Evolutionary conservation across 2,113 vertebrate genomes (phyloP), one percentile per base, ranked within the genome.

Genomic region (Pseudorhombus dupliciocellatus): DNA sequence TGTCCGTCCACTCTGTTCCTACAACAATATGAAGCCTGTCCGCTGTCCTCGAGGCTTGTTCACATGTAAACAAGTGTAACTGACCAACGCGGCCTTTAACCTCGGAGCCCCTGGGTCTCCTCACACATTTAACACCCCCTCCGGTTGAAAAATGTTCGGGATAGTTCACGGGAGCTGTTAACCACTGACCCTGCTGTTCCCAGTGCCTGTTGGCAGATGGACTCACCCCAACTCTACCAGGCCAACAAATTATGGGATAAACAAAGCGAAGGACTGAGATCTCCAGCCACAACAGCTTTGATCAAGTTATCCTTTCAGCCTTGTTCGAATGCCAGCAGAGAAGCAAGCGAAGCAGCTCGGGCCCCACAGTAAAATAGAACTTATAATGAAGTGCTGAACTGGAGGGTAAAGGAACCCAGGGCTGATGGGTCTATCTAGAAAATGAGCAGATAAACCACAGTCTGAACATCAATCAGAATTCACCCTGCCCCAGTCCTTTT

Each of bases 111-210:
- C 20, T 40, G 75, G 59, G 79, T 66, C 70, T 84, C 53, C 58
- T 77, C 48, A 21, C 58, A 71, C 58, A 73, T 87, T 81, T 75
- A 77, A 87, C 79, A 78, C 26, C 84, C 82, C 75, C 81, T 88
- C 81, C 66, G 83, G 69, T 57, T 79, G 78, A 82, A 75, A 80
- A 75, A 73, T 62, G 69, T 80, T 76, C 61, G 21, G 64, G 65
- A 81, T 66, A 83, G 84, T 78, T 78, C 73, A 75, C 28, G 12
- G 70, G 22, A 84, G 84, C 75, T 73, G 67, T 90, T 87, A 88
- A 76, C 80, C 74, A 54, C 26, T 81, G 77, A 89, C 88, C 81
- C 79, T 59, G 55, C 53, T 67, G 81, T 65, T 85, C 73, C 21
- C 37, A 26, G 65, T 61, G 46, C 64, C 70, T 67, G 75, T 85